phyloP scores from a whole-genome alignment of 1,140 invertebrate species.

The Antheraea pernyi region DNA sequence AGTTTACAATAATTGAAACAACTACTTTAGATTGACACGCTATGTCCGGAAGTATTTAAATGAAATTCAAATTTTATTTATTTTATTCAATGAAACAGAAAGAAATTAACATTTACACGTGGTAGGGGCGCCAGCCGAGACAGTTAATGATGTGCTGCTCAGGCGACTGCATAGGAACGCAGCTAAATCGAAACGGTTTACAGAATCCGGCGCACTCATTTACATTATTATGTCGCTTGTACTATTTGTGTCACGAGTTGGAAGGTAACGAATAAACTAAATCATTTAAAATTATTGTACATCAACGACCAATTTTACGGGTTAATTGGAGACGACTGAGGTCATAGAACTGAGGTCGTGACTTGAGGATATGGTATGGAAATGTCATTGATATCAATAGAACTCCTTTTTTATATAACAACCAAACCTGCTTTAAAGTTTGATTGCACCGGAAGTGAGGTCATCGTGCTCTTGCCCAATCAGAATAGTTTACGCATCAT shows the following conservation, averaged over 20 bases:
- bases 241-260: slow-evolving; percentile 41
- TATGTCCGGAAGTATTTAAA: neutral
- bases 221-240: slow-evolving; percentile 55
- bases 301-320: neutral
- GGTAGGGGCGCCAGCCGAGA: slow-evolving; percentile 33
- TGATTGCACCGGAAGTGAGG: neutral
- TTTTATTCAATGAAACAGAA: neutral
- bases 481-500: neutral
- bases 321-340: too few relatives aligned
- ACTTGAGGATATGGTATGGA: too few relatives aligned
- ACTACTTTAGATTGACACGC: neutral
- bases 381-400: too few relatives aligned
- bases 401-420: too few relatives aligned
- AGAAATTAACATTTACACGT: slow-evolving; percentile 16
- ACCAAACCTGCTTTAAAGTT: too few relatives aligned
- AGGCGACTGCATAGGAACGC: slow-evolving; percentile 42
- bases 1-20: too few relatives aligned
- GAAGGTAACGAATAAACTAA: neutral
- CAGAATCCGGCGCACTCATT: slow-evolving; percentile 53
- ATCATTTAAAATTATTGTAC: neutral
- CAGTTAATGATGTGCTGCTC: slow-evolving; percentile 41
- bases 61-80: neutral
- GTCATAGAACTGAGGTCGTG: too few relatives aligned
- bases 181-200: slow-evolving; percentile 48
- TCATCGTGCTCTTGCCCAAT: neutral